Conservation (phyloP, 2,797 vertebrate species). For the Epinephelus coioides region DNA sequence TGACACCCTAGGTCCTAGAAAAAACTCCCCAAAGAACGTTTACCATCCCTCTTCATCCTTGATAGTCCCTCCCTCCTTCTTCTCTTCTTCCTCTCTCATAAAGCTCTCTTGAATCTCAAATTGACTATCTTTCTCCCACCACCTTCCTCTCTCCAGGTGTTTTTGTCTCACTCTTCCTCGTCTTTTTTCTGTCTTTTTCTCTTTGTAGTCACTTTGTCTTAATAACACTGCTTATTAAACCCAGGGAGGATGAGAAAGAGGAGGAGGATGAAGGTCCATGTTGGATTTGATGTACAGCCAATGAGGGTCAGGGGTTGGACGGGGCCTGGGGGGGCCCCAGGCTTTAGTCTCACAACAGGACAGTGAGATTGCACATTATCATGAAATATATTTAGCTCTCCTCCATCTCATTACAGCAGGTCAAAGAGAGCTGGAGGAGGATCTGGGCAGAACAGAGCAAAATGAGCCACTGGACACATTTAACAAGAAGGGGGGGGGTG, state of each 20-base stretch:
- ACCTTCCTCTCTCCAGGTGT: conserved; percentile 3
- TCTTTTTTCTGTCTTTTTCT: background rate
- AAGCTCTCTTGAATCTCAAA: background rate
- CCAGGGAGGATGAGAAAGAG: conserved; percentile 5
- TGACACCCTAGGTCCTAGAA: background rate
- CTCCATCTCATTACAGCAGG: conserved; percentile 62
- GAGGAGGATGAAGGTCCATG: conserved; percentile 31
- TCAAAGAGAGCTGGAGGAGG: conserved; percentile 67
- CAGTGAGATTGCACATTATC: conserved; percentile 58
- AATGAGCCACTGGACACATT: conserved; percentile 52
- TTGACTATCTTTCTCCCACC: background rate
- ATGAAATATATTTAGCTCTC: conserved; percentile 62
- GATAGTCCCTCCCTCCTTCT: too few species aligned
- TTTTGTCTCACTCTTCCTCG: background rate
- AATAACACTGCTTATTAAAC: conserved; percentile 17
- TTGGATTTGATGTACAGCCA: conserved; percentile 44
- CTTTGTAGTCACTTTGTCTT: conserved; percentile 20
- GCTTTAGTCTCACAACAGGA: conserved; percentile 50
- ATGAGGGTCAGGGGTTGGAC: conserved; percentile 35
- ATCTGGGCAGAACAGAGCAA: conserved; percentile 33
- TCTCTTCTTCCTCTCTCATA: too few species aligned
- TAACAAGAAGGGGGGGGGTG: conserved; percentile 33
- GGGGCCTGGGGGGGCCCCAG: background rate
- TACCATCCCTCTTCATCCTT: too few species aligned
- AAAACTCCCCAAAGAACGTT: background rate